Base-by-base conservation (phyloP, 1,140 invertebrate species). In the Steinernema feltiae region DNA sequence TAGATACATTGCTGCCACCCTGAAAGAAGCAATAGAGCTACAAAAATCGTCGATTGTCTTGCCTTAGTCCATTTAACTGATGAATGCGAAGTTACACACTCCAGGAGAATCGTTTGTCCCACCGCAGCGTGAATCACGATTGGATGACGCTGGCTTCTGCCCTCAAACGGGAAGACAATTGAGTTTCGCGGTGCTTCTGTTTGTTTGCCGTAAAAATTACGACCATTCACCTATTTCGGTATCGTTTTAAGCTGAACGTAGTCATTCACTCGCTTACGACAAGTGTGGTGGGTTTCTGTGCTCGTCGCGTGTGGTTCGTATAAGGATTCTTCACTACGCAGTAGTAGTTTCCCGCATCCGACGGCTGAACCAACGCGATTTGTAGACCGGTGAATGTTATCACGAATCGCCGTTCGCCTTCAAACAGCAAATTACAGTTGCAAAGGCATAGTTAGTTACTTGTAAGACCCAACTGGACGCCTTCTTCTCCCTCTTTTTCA, bases 291-390 rank as follows among this genome's bases (percentile, higher is more conserved):
- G 83, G 81, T 73, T 78, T 80, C 30, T 79, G 75, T 30, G 82
- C 70, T 53, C 73, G 77, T 24, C 82, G 32, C 1, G 78, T 84
- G 35, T 82, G 79, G 48, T 84, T 85, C 24, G 76, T 82, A 70
- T 73, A 85, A 18, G 79, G 71, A 74, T 84, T 84, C 35, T 76
- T 73, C 1, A 85, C 83, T 12, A 84, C 48, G 48, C 83, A 84
- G 63, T 75, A 82, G 70, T 84, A 84, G 30, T 76, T 77, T 48
- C 83, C 83, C 1, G 81, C 82, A 75, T 84, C 84, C 18, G 72
- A 31, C 48, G 82, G 78, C 53, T 84, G 82, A 1, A 79, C 80
- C 12, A 82, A 31, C 12, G 83, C 80, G 32, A 84, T 85, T 63
- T 84, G 83, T 32, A 84, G 71, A 41, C 83, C 83, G 32, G 72